Evolutionary conservation across 2,797 vertebrate genomes (phyloP).

Genomic region (Gallinago solitaria): DNA sequence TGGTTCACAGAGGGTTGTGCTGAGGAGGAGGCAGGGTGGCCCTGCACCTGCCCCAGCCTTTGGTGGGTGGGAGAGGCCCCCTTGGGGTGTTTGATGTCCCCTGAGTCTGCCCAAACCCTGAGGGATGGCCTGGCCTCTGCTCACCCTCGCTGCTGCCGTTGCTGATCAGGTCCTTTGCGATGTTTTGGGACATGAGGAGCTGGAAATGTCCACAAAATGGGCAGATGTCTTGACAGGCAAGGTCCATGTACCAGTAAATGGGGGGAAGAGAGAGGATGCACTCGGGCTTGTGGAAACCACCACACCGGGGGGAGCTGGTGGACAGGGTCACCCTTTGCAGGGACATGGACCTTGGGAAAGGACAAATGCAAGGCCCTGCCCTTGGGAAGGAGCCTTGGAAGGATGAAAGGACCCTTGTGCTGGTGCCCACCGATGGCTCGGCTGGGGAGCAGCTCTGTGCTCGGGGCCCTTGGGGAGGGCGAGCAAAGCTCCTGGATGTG

Average conservation of each 20-base stretch:
- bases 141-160: fast-evolving
- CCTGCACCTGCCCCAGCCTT: fast-evolving
- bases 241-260: fast-evolving
- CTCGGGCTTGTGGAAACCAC: background rate
- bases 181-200: background rate
- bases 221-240: background rate
- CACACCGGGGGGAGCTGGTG: background rate
- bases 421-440: background rate
- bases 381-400: background rate
- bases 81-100: fast-evolving
- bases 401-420: background rate
- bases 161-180: background rate
- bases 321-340: background rate
- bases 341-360: background rate
- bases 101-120: fast-evolving
- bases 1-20: background rate
- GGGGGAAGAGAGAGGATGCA: background rate
- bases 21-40: background rate
- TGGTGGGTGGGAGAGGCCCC: background rate
- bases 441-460: background rate
- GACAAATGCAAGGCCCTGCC: background rate
- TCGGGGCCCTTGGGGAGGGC: background rate
- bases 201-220: background rate
- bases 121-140: fast-evolving
- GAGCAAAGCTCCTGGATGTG: background rate